Evolutionary conservation across 2,888 invertebrate species (phyloP).

Genomic region (Hyposoter didymator): DNA sequence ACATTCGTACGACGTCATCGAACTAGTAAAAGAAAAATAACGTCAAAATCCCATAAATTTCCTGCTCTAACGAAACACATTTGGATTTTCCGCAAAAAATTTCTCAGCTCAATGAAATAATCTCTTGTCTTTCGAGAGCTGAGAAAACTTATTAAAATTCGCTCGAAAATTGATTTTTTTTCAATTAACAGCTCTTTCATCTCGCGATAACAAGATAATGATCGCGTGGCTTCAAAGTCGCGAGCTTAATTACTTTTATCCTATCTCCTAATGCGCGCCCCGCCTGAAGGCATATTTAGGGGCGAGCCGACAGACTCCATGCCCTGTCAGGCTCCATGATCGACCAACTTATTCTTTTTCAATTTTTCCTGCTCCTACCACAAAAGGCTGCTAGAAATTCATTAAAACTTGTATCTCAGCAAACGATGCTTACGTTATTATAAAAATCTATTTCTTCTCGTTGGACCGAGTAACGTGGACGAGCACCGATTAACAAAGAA

Average conservation of each 20-base stretch:
- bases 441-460: not conserved
- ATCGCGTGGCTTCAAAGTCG: conserved; percentile 8
- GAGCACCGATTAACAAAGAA: not conserved
- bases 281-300: conserved; percentile 16
- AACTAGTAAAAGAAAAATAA: too few relatives aligned
- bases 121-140: too few relatives aligned
- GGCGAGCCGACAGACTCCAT: not conserved
- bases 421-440: not conserved
- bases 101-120: too few relatives aligned
- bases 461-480: not conserved
- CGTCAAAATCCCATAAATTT: too few relatives aligned
- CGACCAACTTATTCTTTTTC: not conserved
- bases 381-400: conserved; percentile 7
- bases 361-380: not conserved
- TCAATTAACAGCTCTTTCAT: not conserved
- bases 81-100: too few relatives aligned
- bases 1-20: too few relatives aligned
- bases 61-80: too few relatives aligned
- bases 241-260: conserved; percentile 41
- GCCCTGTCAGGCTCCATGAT: conserved; percentile 21
- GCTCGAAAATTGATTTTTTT: conserved; percentile 1
- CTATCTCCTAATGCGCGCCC: not conserved
- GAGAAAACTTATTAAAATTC: not conserved
- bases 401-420: conserved; percentile 25
- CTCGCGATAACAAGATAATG: not conserved